Conservation (phyloP, 2,888 invertebrate genomes). For the Hyposoter didymator region DNA sequence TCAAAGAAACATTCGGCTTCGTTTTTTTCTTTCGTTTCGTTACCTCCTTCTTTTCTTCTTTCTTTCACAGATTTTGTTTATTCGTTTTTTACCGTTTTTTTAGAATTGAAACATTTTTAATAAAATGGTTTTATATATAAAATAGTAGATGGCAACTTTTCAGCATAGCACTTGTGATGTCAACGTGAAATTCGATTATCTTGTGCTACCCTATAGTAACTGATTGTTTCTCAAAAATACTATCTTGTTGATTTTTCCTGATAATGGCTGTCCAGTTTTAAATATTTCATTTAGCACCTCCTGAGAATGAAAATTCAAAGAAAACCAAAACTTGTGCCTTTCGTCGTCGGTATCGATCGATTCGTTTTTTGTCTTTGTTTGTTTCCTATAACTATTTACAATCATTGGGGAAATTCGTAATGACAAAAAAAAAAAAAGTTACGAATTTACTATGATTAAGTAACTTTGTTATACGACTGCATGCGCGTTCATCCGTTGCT, state of each 20-base stretch:
- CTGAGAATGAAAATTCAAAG: conserved; percentile 23
- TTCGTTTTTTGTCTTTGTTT: conserved; percentile 17
- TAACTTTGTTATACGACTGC: conserved; percentile 58
- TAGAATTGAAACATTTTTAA: conserved; percentile 56
- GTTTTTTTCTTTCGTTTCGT: neutral
- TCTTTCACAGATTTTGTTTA: conserved; percentile 16
- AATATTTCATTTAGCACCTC: conserved; percentile 60
- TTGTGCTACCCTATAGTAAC: conserved; percentile 59
- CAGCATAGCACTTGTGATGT: conserved; percentile 66
- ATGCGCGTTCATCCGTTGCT: conserved; percentile 4
- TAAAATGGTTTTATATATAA: conserved; percentile 57
- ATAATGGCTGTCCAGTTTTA: conserved; percentile 47
- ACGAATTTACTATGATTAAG: conserved; percentile 65
- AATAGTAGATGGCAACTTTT: conserved; percentile 69
- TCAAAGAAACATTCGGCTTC: conserved; percentile 56
- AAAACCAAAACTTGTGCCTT: conserved; percentile 45
- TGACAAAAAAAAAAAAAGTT: conserved; percentile 15
- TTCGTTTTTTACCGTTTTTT: conserved; percentile 26
- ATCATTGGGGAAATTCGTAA: conserved; percentile 48
- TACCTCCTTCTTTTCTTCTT: neutral
- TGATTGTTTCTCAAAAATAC: conserved; percentile 56
- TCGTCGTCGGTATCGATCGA: conserved; percentile 32
- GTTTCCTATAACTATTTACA: conserved; percentile 57
- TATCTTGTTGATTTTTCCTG: conserved; percentile 53
- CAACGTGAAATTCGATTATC: conserved; percentile 55